Base-by-base conservation (phyloP, 2,888 invertebrate genomes). In the Drosophila tanythrix region DNA sequence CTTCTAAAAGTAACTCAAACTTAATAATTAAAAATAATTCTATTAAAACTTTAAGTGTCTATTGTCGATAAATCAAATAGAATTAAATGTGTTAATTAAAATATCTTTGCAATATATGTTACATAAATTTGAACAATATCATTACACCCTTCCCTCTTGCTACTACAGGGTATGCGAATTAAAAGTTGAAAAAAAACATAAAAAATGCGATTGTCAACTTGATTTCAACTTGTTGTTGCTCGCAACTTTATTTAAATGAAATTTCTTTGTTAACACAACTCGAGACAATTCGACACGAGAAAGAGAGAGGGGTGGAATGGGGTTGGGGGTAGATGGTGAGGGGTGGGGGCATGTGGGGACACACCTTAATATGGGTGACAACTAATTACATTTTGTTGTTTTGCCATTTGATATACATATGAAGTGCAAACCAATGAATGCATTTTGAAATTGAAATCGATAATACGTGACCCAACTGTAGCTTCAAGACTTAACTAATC, bases 371-470 rank as follows among this genome's bases (percentile, higher is more conserved):
- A 80, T 70, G 64, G 66, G 73, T 88, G 73, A 90, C 90, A 88
- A 88, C 90, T 90, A 88, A 90, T 88, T 90, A 90, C 91, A 79
- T 90, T 91, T 88, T 60, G 89, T 56, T 90, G 87, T 89, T 89
- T 63, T 70, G 85, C 58, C 75, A 82, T 88, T 84, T 86, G 90
- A 90, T 88, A 74, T 76, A 85, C 72, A 70, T 72, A 58, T 55
- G 79, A 25, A 25, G 46, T 46, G 15, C 46, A 46, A 46, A 43
- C 64, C 71, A 70, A 77, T 79, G 83, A 76, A 83, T 90, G 84
- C 87, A 84, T 76, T 87, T 83, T 74, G 78, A 62, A 89, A 89
- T 90, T 89, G 81, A 90, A 86, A 88, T 46, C 46, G 15, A 83
- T 83, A 85, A 70, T 88, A 84, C 84, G 90, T 84, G 84, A 67